These are phyloP conservation scores for Onthophagus taurus DNA, from an alignment of 1,140 invertebrate species.

Conservation along the genomic window DNA sequence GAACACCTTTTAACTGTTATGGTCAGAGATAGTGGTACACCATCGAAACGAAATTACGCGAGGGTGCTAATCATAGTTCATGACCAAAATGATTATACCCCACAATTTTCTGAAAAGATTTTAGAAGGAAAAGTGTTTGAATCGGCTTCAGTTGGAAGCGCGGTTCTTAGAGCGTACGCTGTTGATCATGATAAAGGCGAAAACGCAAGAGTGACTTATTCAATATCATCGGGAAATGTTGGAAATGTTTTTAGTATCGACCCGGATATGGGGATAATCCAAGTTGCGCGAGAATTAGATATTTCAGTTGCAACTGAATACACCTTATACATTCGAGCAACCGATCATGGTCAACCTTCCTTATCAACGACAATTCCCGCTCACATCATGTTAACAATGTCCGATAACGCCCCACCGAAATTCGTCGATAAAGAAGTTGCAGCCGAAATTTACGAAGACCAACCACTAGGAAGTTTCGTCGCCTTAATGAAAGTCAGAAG, in stretches of 20 bases:
- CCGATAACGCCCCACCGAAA: slow-evolving; percentile 78
- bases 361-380: slow-evolving; percentile 69
- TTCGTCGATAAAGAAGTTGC: slow-evolving; percentile 47
- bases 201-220: slow-evolving; percentile 71
- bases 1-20: slow-evolving; percentile 82
- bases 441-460: slow-evolving; percentile 79
- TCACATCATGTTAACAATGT: slow-evolving; percentile 78
- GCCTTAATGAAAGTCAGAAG: slow-evolving; percentile 67
- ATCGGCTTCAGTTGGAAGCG: slow-evolving; percentile 61
- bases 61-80: slow-evolving; percentile 70
- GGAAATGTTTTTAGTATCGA: slow-evolving; percentile 78
- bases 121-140: slow-evolving; percentile 68
- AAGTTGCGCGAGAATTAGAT: slow-evolving; percentile 58
- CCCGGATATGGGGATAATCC: slow-evolving; percentile 63
- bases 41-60: slow-evolving; percentile 75
- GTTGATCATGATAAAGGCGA: slow-evolving; percentile 73
- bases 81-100: slow-evolving; percentile 85
- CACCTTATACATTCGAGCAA: slow-evolving; percentile 71
- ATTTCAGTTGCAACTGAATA: slow-evolving; percentile 63
- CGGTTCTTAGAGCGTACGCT: slow-evolving; percentile 62
- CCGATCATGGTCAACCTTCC: slow-evolving; percentile 67
- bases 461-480: slow-evolving; percentile 65
- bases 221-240: slow-evolving; percentile 75
- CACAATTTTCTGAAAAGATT: slow-evolving; percentile 66
- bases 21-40: slow-evolving; percentile 82